Base-by-base conservation (phyloP, 2,888 invertebrate genomes). In the Agrochola circellaris region DNA sequence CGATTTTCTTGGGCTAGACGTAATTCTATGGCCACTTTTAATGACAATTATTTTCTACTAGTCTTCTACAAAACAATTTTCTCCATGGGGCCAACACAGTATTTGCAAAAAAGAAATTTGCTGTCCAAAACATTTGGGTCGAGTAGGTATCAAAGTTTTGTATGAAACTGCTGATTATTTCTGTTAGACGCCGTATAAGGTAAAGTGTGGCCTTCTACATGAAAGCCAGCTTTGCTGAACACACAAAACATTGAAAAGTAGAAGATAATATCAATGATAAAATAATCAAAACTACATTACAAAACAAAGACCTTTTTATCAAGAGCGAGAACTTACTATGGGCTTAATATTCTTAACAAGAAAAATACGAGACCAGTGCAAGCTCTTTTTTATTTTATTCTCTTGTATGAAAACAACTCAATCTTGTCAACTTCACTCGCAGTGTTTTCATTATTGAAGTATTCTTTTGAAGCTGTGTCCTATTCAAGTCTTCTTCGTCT, bases 381-480 rank as follows among this genome's bases (percentile, higher is more conserved):
- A 26, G 5, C 30, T 67, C 2, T 11, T 20, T 30, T 42, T 38
- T 42, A 38, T 11, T 42, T 58, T 60, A 51, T n/a, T 51, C 0
- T 17, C 20, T 54, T 13, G 1, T 61, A 38, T n/a, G 0, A 15
- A 62, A 72, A 77, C 9, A 48, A 80, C 9, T 58, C 48, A n/a
- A 61, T 26, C n/a, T 30, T 45, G 38, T 30, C 45, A 48, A 48
- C 20, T 56, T 30, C 17, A 23, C 23, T 80, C 2, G 42, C 13
- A 56, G 20, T 51, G 73, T 23, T 62, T 56, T 73, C 15, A 48
- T 38, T 77, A 45, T 72, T 62, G 26, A 80, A 72, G 48, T 23
- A 64, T 64, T 48, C n/a, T 64, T 64, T 73, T 81, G 13, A 56
- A 78, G n/a, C 45, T n/a, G 5, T 23, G 38, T n/a, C 23, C 15